Evolutionary conservation across 1,140 invertebrate genomes (phyloP).

Genomic region (Drosophila navojoa): DNA sequence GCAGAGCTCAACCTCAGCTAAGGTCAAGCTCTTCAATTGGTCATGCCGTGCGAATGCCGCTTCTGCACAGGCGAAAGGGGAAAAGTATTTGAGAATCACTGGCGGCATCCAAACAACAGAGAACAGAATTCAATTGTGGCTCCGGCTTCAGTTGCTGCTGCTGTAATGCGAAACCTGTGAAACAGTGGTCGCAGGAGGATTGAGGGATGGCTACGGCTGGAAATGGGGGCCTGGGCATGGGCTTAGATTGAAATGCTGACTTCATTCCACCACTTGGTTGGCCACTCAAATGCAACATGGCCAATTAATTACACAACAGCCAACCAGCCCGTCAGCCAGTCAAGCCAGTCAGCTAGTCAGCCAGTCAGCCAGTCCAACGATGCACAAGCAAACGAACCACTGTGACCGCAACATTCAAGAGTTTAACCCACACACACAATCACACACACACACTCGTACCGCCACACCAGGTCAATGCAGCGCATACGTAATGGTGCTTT

Average conservation of each 20-base stretch:
- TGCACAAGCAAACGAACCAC: constrained; percentile 18
- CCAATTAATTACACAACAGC: constrained; percentile 79
- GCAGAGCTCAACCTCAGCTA: constrained; percentile 21
- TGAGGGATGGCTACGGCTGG: neutral
- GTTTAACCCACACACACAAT: constrained; percentile 46
- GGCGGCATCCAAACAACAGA: constrained; percentile 34
- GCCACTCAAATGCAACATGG: constrained; percentile 79
- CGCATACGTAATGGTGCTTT: constrained; percentile 54
- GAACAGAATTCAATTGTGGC: constrained; percentile 69
- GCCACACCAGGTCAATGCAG: constrained; percentile 56
- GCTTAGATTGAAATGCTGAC: constrained; percentile 20
- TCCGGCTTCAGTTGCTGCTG: constrained; percentile 39
- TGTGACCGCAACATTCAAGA: constrained; percentile 73
- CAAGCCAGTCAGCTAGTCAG: constrained; percentile 12
- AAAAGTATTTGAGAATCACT: constrained; percentile 32
- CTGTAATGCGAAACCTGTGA: constrained; percentile 63
- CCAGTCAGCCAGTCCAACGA: constrained; percentile 2
- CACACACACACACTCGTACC: neutral
- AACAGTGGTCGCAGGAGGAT: neutral
- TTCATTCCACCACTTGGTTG: constrained; percentile 44
- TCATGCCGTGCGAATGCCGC: constrained; percentile 15
- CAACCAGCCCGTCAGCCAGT: constrained; percentile 18
- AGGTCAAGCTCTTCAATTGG: constrained; percentile 18
- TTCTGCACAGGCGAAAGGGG: neutral
- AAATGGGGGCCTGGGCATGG: neutral